phyloP scores from a whole-genome alignment of 2,888 invertebrate species.

The Apotomis turbidana region DNA sequence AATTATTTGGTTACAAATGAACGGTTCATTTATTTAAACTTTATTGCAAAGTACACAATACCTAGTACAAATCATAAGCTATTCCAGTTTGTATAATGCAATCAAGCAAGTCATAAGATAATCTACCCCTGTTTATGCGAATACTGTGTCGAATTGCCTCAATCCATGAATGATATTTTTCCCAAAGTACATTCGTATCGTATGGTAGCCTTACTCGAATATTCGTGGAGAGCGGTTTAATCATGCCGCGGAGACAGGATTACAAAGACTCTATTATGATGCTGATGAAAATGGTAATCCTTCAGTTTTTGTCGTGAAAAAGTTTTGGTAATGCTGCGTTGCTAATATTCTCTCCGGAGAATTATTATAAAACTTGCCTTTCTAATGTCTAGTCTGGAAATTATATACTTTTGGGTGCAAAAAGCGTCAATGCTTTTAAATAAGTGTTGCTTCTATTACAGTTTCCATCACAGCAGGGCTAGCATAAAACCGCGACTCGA shows the following conservation, averaged over 20 bases:
- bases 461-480: too few species aligned
- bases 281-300: conserved; percentile 45
- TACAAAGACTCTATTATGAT: conserved; percentile 38
- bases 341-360: conserved; percentile 9
- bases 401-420: background rate
- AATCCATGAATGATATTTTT: too few species aligned
- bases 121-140: too few species aligned
- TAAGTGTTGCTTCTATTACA: background rate
- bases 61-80: too few species aligned
- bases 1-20: too few species aligned
- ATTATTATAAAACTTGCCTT: background rate
- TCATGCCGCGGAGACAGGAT: conserved; percentile 43
- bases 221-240: conserved; percentile 47
- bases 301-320: conserved; percentile 34
- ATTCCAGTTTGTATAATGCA: too few species aligned
- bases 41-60: too few species aligned
- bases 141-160: too few species aligned
- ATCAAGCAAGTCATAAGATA: too few species aligned
- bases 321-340: conserved; percentile 33
- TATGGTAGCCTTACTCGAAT: conserved; percentile 20
- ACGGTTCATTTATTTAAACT: too few species aligned
- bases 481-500: too few species aligned
- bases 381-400: background rate
- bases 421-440: background rate
- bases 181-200: conserved; percentile 15